phyloP scores from a whole-genome alignment of 2,113 vertebrate species.

The Desmodus rotundus region DNA sequence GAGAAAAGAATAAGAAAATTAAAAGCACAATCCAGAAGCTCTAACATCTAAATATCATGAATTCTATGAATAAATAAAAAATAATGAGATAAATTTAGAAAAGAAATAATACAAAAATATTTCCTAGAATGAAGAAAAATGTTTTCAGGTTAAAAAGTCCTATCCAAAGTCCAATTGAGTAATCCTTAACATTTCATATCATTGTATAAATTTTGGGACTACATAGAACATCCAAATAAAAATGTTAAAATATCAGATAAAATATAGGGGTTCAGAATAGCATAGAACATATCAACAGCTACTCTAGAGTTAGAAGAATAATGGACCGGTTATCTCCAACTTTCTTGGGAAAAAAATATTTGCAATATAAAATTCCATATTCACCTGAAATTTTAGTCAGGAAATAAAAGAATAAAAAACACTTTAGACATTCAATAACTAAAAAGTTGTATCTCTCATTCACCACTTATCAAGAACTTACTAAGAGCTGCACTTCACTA shows the following conservation, averaged over 20 bases:
- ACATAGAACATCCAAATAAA: neutral
- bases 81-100: neutral
- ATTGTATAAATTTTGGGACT: neutral
- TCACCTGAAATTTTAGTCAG: neutral
- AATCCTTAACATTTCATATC: neutral
- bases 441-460: neutral
- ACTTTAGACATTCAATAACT: neutral
- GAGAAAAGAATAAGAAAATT: neutral
- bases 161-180: neutral
- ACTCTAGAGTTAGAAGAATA: neutral
- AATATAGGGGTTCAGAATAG: neutral
- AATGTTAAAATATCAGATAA: neutral
- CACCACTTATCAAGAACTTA: neutral
- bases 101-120: neutral
- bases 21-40: neutral
- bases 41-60: neutral
- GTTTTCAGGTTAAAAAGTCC: neutral
- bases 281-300: neutral
- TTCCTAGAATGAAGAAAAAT: neutral
- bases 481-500: neutral
- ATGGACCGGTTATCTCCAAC: neutral
- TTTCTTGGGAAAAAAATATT: neutral
- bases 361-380: neutral
- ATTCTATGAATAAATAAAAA: neutral
- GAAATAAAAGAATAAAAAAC: neutral